phyloP scores from a whole-genome alignment of 2,888 invertebrate genomes.

The Himalopsyche tibetana region DNA sequence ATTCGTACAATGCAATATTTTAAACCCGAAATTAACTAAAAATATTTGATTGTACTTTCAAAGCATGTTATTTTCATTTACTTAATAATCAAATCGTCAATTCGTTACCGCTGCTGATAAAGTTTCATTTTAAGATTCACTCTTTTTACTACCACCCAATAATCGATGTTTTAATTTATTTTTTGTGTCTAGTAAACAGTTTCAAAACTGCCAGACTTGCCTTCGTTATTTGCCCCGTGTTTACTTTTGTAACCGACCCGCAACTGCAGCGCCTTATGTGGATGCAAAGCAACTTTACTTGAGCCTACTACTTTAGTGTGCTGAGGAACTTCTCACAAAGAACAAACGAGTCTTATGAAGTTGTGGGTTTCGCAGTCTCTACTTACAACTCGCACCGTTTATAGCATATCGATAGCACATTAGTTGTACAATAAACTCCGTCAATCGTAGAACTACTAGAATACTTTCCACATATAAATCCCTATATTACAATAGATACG shows the following conservation, averaged over 20 bases:
- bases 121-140: no score
- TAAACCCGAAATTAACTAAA: no score
- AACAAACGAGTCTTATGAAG: not conserved
- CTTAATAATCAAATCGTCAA: no score
- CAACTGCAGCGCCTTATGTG: constrained; percentile 27
- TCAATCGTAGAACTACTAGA: no score
- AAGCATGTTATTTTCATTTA: no score
- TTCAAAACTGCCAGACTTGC: not conserved
- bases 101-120: no score
- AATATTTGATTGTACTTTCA: no score
- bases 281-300: constrained; percentile 30
- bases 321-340: constrained; percentile 19
- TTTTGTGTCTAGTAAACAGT: not conserved
- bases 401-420: not conserved
- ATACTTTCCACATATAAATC: no score
- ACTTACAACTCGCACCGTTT: constrained; percentile 7
- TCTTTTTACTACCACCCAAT: no score
- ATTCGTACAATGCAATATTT: no score
- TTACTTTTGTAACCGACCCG: not conserved
- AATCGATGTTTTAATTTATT: no score
- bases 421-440: not conserved
- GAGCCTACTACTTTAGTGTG: constrained; percentile 11
- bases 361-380: not conserved
- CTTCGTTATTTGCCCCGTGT: constrained; percentile 19
- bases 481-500: no score